Conservation (phyloP, 2,888 invertebrate species). For the Athrips mouffetella region DNA sequence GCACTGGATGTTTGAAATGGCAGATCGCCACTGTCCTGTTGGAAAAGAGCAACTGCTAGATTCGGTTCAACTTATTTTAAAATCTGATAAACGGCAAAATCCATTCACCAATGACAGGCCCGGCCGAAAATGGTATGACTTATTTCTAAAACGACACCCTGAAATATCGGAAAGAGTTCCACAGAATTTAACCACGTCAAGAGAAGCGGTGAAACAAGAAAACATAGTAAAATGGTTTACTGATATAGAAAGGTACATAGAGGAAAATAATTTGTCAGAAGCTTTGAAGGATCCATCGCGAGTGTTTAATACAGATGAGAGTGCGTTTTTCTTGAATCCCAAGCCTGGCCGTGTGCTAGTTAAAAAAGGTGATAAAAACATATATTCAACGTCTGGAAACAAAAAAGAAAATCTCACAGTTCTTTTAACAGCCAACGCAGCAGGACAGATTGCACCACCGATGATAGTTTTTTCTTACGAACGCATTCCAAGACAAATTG, state of each 20-base stretch:
- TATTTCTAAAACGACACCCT: too few relatives aligned
- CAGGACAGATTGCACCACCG: conserved; percentile 18
- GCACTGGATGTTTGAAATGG: conserved; percentile 14
- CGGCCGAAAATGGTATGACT: background rate
- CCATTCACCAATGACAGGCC: conserved; percentile 5
- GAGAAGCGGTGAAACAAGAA: background rate
- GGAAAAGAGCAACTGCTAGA: conserved; percentile 7
- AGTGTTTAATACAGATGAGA: conserved; percentile 39
- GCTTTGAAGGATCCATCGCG: conserved; percentile 12
- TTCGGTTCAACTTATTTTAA: conserved; percentile 1
- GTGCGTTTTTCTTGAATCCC: conserved; percentile 42
- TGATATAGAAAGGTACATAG: background rate
- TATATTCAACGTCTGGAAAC: conserved; percentile 24
- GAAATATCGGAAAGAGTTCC: background rate
- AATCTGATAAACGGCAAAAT: background rate
- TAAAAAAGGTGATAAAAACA: conserved; percentile 35
- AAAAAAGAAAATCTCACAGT: conserved; percentile 26
- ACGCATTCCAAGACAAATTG: conserved; percentile 13
- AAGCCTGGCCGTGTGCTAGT: conserved; percentile 40
- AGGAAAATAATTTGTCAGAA: background rate
- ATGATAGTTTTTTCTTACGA: conserved; percentile 19
- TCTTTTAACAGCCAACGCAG: conserved; percentile 19
- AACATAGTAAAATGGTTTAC: conserved; percentile 1
- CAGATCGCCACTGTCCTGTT: conserved; percentile 8
- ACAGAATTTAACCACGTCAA: conserved; percentile 6